phyloP scores from a whole-genome alignment of 2,888 invertebrate species.

The Meandrusa payeni region DNA sequence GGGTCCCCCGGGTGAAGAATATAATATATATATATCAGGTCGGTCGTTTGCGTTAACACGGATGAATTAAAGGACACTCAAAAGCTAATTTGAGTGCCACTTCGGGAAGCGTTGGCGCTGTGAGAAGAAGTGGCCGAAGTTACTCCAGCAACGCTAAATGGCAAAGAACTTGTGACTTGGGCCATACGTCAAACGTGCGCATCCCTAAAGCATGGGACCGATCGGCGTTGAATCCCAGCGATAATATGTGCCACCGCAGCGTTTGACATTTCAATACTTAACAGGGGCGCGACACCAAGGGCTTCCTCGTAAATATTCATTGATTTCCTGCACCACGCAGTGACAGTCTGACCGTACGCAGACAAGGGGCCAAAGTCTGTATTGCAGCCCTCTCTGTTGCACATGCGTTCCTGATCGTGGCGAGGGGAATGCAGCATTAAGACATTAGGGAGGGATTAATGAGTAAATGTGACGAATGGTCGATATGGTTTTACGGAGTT shows the following conservation, averaged over 20 bases:
- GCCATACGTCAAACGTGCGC: slow-evolving; percentile 35
- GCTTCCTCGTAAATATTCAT: slow-evolving; percentile 20
- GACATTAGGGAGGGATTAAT: not conserved
- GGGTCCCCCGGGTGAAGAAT: too few species aligned
- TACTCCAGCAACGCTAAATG: too few species aligned
- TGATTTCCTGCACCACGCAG: slow-evolving; percentile 1
- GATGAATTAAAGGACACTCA: too few species aligned
- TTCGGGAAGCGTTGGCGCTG: too few species aligned
- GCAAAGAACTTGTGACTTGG: slow-evolving; percentile 31
- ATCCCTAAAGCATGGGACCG: slow-evolving; percentile 41
- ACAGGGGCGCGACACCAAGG: slow-evolving; percentile 28
- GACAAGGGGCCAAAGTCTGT: not conserved
- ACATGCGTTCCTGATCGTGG: slow-evolving; percentile 5
- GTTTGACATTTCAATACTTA: slow-evolving; percentile 50
- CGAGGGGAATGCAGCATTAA: slow-evolving; percentile 7
- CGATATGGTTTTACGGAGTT: not conserved
- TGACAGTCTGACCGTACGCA: slow-evolving; percentile 6
- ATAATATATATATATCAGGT: too few species aligned
- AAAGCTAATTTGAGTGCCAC: too few species aligned
- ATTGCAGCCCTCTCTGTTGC: not conserved
- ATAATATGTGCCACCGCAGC: slow-evolving; percentile 55
- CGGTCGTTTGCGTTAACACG: too few species aligned
- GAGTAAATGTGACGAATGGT: not conserved
- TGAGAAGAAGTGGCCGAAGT: too few species aligned
- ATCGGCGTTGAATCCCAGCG: slow-evolving; percentile 35